phyloP scores from a whole-genome alignment of 2,113 vertebrate species.

The Solenodon paradoxus region DNA sequence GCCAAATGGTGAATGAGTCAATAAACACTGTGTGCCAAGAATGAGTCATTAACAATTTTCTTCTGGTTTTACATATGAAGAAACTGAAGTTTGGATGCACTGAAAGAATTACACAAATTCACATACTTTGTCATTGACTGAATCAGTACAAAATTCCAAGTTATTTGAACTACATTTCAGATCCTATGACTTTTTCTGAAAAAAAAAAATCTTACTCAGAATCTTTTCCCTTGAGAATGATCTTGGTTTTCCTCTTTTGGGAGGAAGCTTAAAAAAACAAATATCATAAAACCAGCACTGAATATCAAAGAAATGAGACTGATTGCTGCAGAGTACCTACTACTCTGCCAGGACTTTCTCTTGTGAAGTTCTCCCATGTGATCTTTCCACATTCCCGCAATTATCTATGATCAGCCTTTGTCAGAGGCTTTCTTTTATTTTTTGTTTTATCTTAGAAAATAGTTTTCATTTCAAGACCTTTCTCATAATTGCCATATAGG shows the following conservation, averaged over 20 bases:
- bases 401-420: not conserved
- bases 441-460: too few relatives aligned
- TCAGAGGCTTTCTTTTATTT: not conserved
- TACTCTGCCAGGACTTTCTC: not conserved
- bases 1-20: not conserved
- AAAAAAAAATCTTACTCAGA: not conserved
- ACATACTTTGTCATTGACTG: not conserved
- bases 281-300: not conserved
- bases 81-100: too few relatives aligned
- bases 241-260: not conserved
- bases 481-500: not conserved
- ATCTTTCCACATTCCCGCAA: not conserved
- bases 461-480: not conserved
- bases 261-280: not conserved
- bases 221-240: not conserved
- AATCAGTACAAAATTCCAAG: not conserved
- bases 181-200: not conserved
- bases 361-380: not conserved
- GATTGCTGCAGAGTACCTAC: not conserved
- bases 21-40: too few relatives aligned
- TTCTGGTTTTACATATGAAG: too few relatives aligned
- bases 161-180: not conserved
- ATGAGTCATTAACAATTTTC: too few relatives aligned
- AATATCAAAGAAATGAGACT: not conserved
- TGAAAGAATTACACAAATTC: not conserved